These are phyloP conservation scores for Fistularia commersonii DNA, from an alignment of 2,797 vertebrate species.

Conservation along the genomic window DNA sequence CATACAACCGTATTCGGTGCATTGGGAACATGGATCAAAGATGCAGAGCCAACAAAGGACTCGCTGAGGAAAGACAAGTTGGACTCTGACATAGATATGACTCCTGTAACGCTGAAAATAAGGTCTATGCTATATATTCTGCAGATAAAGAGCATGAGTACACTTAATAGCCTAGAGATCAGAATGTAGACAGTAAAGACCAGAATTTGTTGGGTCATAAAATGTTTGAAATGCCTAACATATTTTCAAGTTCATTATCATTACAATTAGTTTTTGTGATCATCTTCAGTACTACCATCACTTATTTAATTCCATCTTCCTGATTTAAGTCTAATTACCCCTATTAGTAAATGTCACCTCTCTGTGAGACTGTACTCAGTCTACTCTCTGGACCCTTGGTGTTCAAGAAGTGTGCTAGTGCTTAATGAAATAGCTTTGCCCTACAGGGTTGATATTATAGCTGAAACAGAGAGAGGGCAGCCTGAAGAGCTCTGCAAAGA, in stretches of 20 bases:
- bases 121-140: conserved; percentile 5
- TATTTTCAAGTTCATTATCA: conserved; percentile 37
- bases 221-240: conserved; percentile 17
- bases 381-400: conserved; percentile 13
- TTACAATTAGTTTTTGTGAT: conserved; percentile 37
- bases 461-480: conserved; percentile 17
- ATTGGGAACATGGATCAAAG: conserved; percentile 24
- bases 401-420: neutral
- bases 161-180: conserved; percentile 14
- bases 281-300: conserved; percentile 17
- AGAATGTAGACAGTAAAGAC: conserved; percentile 24
- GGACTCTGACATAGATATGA: neutral
- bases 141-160: conserved; percentile 8
- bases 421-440: conserved; percentile 41
- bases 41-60: conserved; percentile 10
- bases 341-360: conserved; percentile 64
- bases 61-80: conserved; percentile 19
- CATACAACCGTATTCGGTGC: conserved; percentile 26
- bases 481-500: conserved; percentile 29
- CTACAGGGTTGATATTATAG: conserved; percentile 44
- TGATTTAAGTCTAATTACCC: conserved; percentile 46
- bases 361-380: conserved; percentile 19
- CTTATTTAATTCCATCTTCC: conserved; percentile 27
- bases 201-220: conserved; percentile 6
- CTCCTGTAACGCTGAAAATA: conserved; percentile 5